Percentiles rank a stretch among this genome's conserved stretches.
Evolutionary conservation across 1,140 invertebrate genomes (phyloP).

Genomic region (Bilobella aurantiaca): DNA sequence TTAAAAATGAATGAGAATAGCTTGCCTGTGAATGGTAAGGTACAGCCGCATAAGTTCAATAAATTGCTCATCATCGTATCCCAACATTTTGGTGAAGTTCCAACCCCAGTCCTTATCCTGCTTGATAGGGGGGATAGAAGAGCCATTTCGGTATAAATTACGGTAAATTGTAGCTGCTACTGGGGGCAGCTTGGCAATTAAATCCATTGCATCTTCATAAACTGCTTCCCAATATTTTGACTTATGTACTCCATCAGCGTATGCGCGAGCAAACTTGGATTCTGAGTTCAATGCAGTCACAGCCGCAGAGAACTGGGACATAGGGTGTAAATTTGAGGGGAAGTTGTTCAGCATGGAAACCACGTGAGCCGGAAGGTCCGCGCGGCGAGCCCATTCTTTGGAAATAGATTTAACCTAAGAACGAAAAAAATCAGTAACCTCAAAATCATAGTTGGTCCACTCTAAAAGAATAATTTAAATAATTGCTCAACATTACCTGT

Average conservation of each 20-base stretch:
- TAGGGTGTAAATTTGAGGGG: slow-evolving; percentile 84
- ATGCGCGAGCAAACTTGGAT: slow-evolving; percentile 87
- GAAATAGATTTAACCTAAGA: slow-evolving; percentile 62
- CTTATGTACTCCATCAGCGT: slow-evolving; percentile 73
- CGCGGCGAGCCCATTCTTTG: slow-evolving; percentile 81
- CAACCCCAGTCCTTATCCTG: slow-evolving; percentile 82
- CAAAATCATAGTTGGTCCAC: neutral
- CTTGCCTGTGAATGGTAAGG: slow-evolving; percentile 80
- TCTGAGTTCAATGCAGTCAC: slow-evolving; percentile 86
- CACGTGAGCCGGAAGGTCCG: slow-evolving; percentile 81
- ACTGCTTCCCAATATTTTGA: slow-evolving; percentile 77
- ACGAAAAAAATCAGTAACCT: neutral
- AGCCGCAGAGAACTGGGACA: slow-evolving; percentile 89
- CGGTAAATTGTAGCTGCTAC: slow-evolving; percentile 90
- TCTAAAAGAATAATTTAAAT: too few species aligned
- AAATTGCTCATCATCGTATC: slow-evolving; percentile 73
- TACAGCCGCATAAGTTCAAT: slow-evolving; percentile 89
- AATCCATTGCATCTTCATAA: slow-evolving; percentile 91
- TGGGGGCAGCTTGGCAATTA: slow-evolving; percentile 90
- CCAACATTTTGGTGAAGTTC: slow-evolving; percentile 87
- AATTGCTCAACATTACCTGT: too few species aligned
- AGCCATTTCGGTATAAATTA: slow-evolving; percentile 76
- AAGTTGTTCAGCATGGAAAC: slow-evolving; percentile 91
- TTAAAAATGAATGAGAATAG: too few species aligned
- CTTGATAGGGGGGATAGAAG: slow-evolving; percentile 79